Conservation (phyloP, 2,888 invertebrate genomes). For the Rotaria macrura region DNA sequence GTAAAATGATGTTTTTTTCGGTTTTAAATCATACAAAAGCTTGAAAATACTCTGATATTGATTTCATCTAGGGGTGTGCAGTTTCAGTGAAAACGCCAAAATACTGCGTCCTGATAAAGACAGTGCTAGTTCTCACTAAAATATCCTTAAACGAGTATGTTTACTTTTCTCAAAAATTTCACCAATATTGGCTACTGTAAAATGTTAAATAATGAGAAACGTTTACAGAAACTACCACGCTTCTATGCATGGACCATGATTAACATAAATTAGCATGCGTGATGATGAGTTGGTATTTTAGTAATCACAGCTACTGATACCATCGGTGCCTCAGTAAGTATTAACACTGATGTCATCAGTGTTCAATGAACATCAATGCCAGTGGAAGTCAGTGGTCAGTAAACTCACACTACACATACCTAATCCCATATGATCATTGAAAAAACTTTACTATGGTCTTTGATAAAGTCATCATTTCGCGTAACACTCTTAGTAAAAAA, state of each 20-base stretch:
- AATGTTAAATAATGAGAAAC: neutral
- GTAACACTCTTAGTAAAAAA: too few relatives aligned
- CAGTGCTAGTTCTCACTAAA: too few relatives aligned
- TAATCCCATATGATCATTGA: too few relatives aligned
- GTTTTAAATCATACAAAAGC: conserved; percentile 6
- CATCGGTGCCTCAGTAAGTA: neutral
- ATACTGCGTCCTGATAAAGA: too few relatives aligned
- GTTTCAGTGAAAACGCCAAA: too few relatives aligned
- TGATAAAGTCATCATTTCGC: too few relatives aligned
- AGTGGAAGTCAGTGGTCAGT: too few relatives aligned
- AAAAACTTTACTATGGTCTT: too few relatives aligned
- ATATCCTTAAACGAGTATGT: neutral
- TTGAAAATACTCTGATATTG: neutral
- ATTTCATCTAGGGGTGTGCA: neutral
- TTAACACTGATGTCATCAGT: too few relatives aligned
- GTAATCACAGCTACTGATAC: neutral
- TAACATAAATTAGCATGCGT: neutral
- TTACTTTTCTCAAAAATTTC: neutral
- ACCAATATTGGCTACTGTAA: neutral
- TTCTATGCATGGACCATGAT: neutral
- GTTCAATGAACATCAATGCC: too few relatives aligned
- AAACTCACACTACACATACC: too few relatives aligned
- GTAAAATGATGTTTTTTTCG: neutral
- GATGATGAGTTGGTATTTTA: neutral
- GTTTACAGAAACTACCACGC: neutral